A percentile compares a stretch with the other conserved stretches of the same genome.
Conservation (phyloP, 2,888 invertebrate species). For the Petrophora chlorosata region DNA sequence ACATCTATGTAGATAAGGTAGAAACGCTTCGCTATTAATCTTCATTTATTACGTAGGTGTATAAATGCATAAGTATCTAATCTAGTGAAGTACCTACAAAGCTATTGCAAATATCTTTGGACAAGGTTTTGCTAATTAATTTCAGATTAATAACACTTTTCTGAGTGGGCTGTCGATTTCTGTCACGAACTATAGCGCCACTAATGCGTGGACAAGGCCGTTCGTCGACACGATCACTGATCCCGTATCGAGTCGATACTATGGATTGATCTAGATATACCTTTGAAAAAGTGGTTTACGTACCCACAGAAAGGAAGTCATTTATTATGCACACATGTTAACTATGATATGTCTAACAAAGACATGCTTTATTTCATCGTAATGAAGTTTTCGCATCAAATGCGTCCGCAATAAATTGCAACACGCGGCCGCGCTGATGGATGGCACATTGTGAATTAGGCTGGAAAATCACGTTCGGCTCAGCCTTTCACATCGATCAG, state of each 20-base stretch:
- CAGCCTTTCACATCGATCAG: slow-evolving; percentile 66
- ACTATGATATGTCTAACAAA: slow-evolving; percentile 3
- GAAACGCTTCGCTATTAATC: neutral
- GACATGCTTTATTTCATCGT: slow-evolving; percentile 33
- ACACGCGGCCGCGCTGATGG: slow-evolving; percentile 45
- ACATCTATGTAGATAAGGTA: neutral
- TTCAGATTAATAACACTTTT: slow-evolving; percentile 19
- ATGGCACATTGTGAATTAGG: slow-evolving; percentile 65
- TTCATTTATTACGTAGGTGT: neutral
- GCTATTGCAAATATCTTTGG: slow-evolving; percentile 19
- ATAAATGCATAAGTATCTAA: neutral
- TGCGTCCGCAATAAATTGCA: slow-evolving; percentile 59
- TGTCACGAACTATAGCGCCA: slow-evolving; percentile 27
- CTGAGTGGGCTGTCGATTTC: slow-evolving; percentile 22
- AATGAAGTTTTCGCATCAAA: slow-evolving; percentile 50
- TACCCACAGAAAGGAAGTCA: slow-evolving; percentile 7
- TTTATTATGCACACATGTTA: slow-evolving; percentile 4
- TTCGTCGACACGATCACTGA: slow-evolving; percentile 28
- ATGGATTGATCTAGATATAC: neutral
- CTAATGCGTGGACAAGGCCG: slow-evolving; percentile 32
- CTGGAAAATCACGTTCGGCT: slow-evolving; percentile 65
- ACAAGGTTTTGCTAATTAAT: slow-evolving; percentile 19
- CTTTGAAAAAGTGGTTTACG: neutral
- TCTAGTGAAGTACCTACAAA: no score
- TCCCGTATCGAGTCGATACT: neutral